These are phyloP conservation scores for Malurus melanocephalus DNA, from an alignment of 2,113 vertebrate species.

Conservation along the genomic window DNA sequence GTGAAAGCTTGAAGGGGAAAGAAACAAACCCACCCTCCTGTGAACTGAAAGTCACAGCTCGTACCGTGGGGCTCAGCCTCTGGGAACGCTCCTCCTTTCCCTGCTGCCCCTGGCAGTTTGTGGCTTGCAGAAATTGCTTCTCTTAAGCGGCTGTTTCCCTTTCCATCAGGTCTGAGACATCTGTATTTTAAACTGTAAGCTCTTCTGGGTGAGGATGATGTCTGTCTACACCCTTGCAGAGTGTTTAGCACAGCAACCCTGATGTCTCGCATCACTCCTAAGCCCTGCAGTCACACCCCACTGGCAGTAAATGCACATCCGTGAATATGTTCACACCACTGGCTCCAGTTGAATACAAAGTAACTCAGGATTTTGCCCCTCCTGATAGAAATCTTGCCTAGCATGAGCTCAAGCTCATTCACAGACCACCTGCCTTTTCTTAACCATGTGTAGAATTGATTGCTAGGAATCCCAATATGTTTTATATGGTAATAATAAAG, in stretches of 20 bases:
- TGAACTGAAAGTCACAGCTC: background rate
- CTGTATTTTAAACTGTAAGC: background rate
- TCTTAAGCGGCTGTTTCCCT: background rate
- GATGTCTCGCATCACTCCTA: background rate
- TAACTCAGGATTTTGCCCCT: background rate
- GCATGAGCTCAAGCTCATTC: background rate
- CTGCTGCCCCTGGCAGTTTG: background rate
- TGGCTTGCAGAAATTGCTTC: background rate
- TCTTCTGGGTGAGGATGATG: background rate
- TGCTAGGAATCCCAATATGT: background rate
- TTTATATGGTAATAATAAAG: conserved; percentile 27
- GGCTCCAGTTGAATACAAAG: background rate
- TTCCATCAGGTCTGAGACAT: background rate
- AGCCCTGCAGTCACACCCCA: background rate
- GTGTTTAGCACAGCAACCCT: background rate
- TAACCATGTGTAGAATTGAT: background rate
- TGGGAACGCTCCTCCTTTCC: background rate
- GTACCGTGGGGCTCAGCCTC: background rate
- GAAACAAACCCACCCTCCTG: background rate
- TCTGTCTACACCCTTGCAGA: background rate
- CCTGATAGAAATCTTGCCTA: background rate
- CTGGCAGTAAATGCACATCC: background rate
- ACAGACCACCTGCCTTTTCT: conserved; percentile 20
- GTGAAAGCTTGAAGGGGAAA: background rate
- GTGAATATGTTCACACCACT: background rate